Evolutionary conservation across 2,113 vertebrate genomes (phyloP).

Genomic region (Sceloporus tristichus): DNA sequence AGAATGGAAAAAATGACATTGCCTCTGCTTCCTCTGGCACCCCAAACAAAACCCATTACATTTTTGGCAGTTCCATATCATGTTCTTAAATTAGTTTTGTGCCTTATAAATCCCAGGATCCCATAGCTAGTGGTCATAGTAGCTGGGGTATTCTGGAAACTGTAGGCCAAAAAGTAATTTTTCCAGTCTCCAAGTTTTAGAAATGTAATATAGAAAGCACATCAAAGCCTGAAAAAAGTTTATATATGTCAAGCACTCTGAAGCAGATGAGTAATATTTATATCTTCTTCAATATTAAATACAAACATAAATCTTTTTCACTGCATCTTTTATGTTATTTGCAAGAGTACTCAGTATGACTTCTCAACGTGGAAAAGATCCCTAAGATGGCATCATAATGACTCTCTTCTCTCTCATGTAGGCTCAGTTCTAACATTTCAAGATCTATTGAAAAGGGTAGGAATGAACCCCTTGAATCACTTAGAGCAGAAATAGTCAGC

Average conservation of each 20-base stretch:
- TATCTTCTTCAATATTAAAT: not conserved
- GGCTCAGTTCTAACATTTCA: constrained; percentile 43
- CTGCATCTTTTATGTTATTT: not conserved
- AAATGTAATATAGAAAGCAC: not conserved
- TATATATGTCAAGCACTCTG: not conserved
- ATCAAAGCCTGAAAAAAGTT: not conserved
- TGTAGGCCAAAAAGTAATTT: too few relatives aligned
- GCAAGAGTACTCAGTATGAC: not conserved
- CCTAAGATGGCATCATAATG: constrained; percentile 60
- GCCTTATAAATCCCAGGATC: too few relatives aligned
- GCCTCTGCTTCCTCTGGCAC: not conserved
- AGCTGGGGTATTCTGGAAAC: too few relatives aligned
- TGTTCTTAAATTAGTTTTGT: not conserved
- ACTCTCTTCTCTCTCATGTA: not conserved
- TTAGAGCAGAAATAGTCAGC: constrained; percentile 58
- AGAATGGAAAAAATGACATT: constrained; percentile 39
- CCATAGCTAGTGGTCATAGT: too few relatives aligned
- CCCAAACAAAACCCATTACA: not conserved
- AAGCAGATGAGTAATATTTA: not conserved
- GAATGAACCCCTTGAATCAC: not conserved
- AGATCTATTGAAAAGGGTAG: not conserved
- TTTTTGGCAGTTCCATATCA: not conserved
- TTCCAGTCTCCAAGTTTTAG: not conserved
- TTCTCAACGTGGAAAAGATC: not conserved
- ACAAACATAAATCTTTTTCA: not conserved